Evolutionary conservation across 2,888 invertebrate species (phyloP), one percentile per base, ranked within the genome.

Genomic region (Agrochola macilenta): DNA sequence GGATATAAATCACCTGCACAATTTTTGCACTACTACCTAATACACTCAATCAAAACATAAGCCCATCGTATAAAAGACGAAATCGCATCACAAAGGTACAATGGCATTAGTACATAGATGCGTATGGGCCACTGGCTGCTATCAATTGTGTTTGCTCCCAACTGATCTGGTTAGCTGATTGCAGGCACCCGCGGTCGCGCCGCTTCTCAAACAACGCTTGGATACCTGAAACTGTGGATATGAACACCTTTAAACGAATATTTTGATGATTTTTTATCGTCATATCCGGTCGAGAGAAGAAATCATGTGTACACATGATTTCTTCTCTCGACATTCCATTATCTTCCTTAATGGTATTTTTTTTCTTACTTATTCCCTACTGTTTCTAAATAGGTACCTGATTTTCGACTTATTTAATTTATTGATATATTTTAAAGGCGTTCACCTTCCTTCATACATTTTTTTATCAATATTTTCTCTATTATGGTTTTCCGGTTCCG

Each of bases 131-230:
- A 68, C 63, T 66, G 87, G 88, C 87, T 88, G 90, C 91, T 92
- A 93, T 93, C 95, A 94, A 95, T 95, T 95, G 95, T 95, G 94
- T 95, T 95, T 95, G 95, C 93, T 82, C 90, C 90, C 91, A 89
- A 88, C 90, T 95, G 95, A 96, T 96, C 94, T 93, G 94, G 95
- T 96, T 96, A 96, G 95, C 94, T 96, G 96, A 96, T 96, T 96
- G 96, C 95, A 91, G 89, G 89, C 87, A 86, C 87, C 87, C 91
- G 93, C 91, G 93, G 95, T 94, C 93, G 91, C 92, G 90, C 89
- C 92, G 88, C 93, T 95, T 91, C 93, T 94, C 95, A 95, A 95
- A 95, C 94, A 94, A 90, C 79, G 89, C 90, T 66, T 80, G 81
- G 66, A 71, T 79, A 77, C 76, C 39, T 52, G 9, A 65, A 65